A percentile compares a stretch with the other conserved stretches of the same genome.
phyloP scores from a whole-genome alignment of 2,888 invertebrate species.

The Girardia tigrina region DNA sequence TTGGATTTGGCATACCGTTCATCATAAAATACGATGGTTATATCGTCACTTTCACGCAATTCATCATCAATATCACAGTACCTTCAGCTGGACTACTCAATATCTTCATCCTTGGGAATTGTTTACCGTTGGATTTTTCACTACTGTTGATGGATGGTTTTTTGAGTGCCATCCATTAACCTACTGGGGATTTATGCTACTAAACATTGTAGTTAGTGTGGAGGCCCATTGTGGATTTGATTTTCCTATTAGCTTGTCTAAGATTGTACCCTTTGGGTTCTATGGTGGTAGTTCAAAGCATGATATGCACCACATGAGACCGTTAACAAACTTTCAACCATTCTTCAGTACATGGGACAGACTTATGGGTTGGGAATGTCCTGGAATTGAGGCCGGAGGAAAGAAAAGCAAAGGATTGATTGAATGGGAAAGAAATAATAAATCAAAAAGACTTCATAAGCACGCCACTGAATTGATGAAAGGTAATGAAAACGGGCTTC shows the following conservation, averaged over 20 bases:
- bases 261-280: conserved; percentile 45
- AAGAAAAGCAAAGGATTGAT: conserved; percentile 41
- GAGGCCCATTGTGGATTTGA: conserved; percentile 52
- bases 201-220: conserved; percentile 49
- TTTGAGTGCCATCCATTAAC: conserved; percentile 50
- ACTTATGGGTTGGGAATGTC: conserved; percentile 47
- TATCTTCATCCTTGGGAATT: conserved; percentile 53
- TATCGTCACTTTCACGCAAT: conserved; percentile 51
- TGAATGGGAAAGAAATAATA: conserved; percentile 42
- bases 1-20: conserved; percentile 50
- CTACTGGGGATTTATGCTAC: conserved; percentile 51
- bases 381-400: conserved; percentile 44
- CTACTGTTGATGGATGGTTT: conserved; percentile 50
- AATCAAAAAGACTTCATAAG: conserved; percentile 25
- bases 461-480: conserved; percentile 35
- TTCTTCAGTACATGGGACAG: conserved; percentile 51
- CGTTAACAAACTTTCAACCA: conserved; percentile 51
- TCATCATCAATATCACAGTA: conserved; percentile 51
- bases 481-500: conserved; percentile 35
- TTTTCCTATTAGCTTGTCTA: conserved; percentile 50
- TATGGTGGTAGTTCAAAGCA: conserved; percentile 52
- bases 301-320: conserved; percentile 52
- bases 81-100: conserved; percentile 51
- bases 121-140: conserved; percentile 50
- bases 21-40: conserved; percentile 50